phyloP scores from a whole-genome alignment of 2,113 vertebrate species.

The Lepisosteus oculatus region DNA sequence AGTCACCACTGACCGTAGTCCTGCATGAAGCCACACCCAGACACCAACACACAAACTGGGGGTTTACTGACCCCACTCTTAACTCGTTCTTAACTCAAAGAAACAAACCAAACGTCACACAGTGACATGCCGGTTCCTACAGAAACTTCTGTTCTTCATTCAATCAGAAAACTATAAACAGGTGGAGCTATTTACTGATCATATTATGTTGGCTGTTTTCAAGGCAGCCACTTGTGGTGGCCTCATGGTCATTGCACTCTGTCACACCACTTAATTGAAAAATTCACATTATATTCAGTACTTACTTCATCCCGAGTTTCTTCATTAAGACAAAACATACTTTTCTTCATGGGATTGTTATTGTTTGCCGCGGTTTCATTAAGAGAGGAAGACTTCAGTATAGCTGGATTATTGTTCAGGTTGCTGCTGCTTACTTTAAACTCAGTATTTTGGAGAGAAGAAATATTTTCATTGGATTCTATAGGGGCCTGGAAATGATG shows the following conservation, averaged over 20 bases:
- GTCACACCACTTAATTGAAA: neutral
- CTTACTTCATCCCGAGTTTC: slow-evolving; percentile 67
- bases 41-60: no score
- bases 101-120: no score
- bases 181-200: no score
- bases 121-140: no score
- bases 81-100: no score
- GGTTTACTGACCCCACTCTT: no score
- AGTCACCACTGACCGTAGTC: no score
- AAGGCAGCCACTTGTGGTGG: no score
- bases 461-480: neutral
- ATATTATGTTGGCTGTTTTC: no score
- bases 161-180: no score
- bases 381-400: neutral
- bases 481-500: neutral
- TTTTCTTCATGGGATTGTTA: slow-evolving; percentile 66
- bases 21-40: no score
- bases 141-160: no score
- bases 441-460: neutral
- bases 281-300: neutral
- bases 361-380: slow-evolving; percentile 30
- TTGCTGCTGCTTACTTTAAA: neutral
- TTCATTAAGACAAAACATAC: slow-evolving; percentile 65
- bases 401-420: neutral
- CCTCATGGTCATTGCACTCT: neutral